These are phyloP conservation scores for Eubucco bourcierii DNA, from an alignment of 2,113 vertebrate species.

Conservation along the genomic window DNA sequence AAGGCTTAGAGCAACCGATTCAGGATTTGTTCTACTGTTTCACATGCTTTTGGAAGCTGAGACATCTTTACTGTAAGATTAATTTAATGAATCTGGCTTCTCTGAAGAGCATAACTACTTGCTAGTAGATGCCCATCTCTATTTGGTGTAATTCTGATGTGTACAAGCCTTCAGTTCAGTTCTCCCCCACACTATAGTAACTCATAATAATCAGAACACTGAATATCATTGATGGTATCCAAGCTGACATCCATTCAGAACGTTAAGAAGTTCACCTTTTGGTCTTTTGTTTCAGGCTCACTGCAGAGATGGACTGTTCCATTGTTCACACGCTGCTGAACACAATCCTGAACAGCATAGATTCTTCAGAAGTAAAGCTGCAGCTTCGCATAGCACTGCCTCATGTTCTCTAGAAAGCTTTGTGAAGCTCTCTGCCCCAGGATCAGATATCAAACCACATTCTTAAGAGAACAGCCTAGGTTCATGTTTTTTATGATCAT, in stretches of 20 bases:
- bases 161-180: not conserved
- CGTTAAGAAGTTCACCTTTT: not conserved
- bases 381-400: not conserved
- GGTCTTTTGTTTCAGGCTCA: not conserved
- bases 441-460: not conserved
- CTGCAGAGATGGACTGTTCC: not conserved
- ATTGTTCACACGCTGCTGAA: not conserved
- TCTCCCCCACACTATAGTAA: not conserved
- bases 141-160: not conserved
- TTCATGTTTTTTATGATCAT: not conserved
- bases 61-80: not conserved
- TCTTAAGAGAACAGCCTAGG: not conserved
- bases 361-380: not conserved
- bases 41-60: not conserved
- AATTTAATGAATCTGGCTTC: not conserved
- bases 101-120: not conserved
- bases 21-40: not conserved
- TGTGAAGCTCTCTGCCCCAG: not conserved
- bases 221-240: not conserved
- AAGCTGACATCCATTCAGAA: not conserved
- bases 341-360: not conserved
- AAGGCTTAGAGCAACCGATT: not conserved
- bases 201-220: not conserved
- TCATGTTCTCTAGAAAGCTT: not conserved
- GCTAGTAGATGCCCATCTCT: not conserved